phyloP scores from a whole-genome alignment of 2,888 invertebrate species.

The Ectobius pallidus region DNA sequence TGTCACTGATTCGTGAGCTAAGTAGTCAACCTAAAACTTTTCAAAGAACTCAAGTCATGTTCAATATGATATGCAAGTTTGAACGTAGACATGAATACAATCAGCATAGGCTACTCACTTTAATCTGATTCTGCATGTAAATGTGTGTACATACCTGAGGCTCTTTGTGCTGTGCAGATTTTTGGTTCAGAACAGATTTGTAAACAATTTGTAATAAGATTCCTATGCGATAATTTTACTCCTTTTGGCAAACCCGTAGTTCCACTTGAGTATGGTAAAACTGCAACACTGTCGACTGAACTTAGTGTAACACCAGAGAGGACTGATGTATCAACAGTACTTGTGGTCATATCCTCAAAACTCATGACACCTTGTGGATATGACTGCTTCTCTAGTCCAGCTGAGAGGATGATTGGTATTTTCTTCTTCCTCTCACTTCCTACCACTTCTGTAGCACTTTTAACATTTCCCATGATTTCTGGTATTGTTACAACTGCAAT shows the following conservation, averaged over 20 bases:
- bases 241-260: constrained; percentile 85
- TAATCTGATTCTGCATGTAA: too few species aligned
- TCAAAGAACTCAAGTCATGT: too few species aligned
- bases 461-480: constrained; percentile 57
- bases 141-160: too few species aligned
- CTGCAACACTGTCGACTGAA: constrained; percentile 67
- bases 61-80: too few species aligned
- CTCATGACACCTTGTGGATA: neutral
- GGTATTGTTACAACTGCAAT: constrained; percentile 68
- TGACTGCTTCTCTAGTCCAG: neutral
- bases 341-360: constrained; percentile 3
- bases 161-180: constrained; percentile 25
- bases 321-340: neutral
- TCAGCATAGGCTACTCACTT: too few species aligned
- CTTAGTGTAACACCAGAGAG: constrained; percentile 47
- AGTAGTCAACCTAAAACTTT: too few species aligned
- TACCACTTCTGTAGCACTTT: neutral
- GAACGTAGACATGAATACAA: too few species aligned
- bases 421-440: neutral
- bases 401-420: constrained; percentile 8
- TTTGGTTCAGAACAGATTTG: constrained; percentile 51
- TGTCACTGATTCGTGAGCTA: too few species aligned
- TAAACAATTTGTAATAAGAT: constrained; percentile 59
- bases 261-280: constrained; percentile 82
- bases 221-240: constrained; percentile 68